phyloP scores from a whole-genome alignment of 2,113 vertebrate genomes.

The Procavia capensis region DNA sequence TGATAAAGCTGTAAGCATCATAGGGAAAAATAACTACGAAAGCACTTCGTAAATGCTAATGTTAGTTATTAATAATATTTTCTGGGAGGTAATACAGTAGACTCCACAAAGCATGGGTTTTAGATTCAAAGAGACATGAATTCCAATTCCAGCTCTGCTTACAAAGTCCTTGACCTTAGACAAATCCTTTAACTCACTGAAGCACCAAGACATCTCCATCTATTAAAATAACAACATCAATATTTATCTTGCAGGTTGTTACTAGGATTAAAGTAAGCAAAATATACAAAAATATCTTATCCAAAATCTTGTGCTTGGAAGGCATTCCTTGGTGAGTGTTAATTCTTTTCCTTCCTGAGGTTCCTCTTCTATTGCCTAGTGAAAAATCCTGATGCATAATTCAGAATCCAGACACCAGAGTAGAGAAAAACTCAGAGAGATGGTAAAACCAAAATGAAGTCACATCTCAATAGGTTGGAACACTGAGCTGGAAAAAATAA shows the following conservation, averaged over 20 bases:
- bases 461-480: background rate
- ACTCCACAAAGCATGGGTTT: background rate
- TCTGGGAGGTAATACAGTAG: background rate
- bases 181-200: background rate
- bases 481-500: background rate
- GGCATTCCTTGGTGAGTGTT: background rate
- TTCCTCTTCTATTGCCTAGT: slow-evolving; percentile 47
- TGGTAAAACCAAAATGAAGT: slow-evolving; percentile 56
- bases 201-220: background rate
- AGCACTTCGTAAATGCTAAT: background rate
- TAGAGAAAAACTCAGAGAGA: slow-evolving; percentile 54
- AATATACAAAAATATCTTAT: slow-evolving; percentile 18
- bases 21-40: background rate
- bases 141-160: background rate
- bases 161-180: background rate
- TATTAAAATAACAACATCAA: background rate
- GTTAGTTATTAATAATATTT: background rate
- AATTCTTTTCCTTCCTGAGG: background rate
- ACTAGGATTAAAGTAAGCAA: slow-evolving; percentile 33
- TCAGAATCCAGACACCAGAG: slow-evolving; percentile 59
- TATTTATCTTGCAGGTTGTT: background rate
- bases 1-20: background rate
- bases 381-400: slow-evolving; percentile 65
- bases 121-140: background rate
- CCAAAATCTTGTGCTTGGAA: background rate